These are phyloP conservation scores for Halichoerus grypus DNA, from an alignment of 2,113 vertebrate genomes.

Conservation along the genomic window DNA sequence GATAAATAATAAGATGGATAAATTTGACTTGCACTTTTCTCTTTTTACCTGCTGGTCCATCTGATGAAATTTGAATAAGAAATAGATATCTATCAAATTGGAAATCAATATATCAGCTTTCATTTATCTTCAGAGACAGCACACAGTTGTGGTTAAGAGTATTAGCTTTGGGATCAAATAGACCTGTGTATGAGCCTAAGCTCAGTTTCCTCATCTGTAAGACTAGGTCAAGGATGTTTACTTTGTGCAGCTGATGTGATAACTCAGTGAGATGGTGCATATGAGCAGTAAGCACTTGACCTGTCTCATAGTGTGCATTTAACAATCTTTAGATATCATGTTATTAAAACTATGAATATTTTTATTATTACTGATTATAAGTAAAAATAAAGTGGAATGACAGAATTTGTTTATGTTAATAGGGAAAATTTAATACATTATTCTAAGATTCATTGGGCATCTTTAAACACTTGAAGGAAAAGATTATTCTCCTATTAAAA, in stretches of 20 bases:
- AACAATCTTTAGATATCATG: constrained; percentile 3
- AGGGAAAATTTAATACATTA: constrained; percentile 4
- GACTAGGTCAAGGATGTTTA: background rate
- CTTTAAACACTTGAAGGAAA: constrained; percentile 63
- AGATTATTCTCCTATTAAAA: constrained; percentile 60
- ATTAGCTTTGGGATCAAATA: background rate
- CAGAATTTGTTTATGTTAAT: constrained; percentile 57
- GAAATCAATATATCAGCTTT: constrained; percentile 23
- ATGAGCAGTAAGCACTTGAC: background rate
- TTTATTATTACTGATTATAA: constrained; percentile 38
- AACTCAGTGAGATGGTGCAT: background rate
- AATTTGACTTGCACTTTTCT: constrained; percentile 29
- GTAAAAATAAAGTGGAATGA: constrained; percentile 43
- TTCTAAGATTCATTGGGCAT: constrained; percentile 48
- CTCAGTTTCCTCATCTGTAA: background rate
- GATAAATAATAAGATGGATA: constrained; percentile 38
- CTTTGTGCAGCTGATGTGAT: background rate
- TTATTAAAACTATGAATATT: background rate
- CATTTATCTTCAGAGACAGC: background rate
- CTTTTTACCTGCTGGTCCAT: background rate
- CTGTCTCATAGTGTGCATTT: background rate
- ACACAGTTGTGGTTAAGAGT: background rate
- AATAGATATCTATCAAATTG: constrained; percentile 10
- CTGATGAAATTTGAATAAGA: constrained; percentile 39
- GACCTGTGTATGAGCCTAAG: background rate